Evolutionary conservation across 2,113 vertebrate genomes (phyloP), one percentile per base, ranked within the genome.

Genomic region (Rhinolophus sinicus): DNA sequence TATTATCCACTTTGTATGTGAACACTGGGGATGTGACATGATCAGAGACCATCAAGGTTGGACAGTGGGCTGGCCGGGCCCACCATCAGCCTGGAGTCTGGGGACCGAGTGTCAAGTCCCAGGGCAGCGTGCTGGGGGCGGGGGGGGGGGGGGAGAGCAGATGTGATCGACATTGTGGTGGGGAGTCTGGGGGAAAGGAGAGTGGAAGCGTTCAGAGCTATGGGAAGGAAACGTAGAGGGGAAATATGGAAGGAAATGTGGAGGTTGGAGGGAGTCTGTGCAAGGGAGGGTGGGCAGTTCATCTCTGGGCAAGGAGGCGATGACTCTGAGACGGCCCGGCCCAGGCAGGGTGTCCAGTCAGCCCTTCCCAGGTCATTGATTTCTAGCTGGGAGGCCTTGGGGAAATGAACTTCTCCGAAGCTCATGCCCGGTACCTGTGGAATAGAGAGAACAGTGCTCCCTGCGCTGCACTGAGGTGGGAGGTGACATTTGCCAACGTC

Each of bases 401-500:
- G 16, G 44, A 11, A 16, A 3, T 11, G 40, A 14, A 35, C 7
- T 50, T 33, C 44, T 84, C 18, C 3, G 44, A 54, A 40, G 69
- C 33, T 24, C 47, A 3, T 30, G 69, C 40, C 18, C 3, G 26
- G 64, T 26, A 16, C 11, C 67, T 92, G 44, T 54, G 35, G 15
- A 35, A 12, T 6, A 18, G 38, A 67, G 24, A 26, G 9, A 10
- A 35, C 38, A 7, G 30, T 8, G 21, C 77, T 28, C n/a, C 7
- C 24, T 8, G 14, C 38, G 52, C 40, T 35, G 56, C 24, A 30
- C 40, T 26, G 33, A 18, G 54, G 26, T 6, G 3, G 52, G 12
- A n/a, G 56, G 8, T 19, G 5, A 1, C 13, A 8, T 22, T 6
- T 30, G 54, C 38, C 30, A 7, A 0, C 1, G 18, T 54, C 52